Conservation (phyloP, 2,888 invertebrate genomes). For the Drosophila kokeensis region DNA sequence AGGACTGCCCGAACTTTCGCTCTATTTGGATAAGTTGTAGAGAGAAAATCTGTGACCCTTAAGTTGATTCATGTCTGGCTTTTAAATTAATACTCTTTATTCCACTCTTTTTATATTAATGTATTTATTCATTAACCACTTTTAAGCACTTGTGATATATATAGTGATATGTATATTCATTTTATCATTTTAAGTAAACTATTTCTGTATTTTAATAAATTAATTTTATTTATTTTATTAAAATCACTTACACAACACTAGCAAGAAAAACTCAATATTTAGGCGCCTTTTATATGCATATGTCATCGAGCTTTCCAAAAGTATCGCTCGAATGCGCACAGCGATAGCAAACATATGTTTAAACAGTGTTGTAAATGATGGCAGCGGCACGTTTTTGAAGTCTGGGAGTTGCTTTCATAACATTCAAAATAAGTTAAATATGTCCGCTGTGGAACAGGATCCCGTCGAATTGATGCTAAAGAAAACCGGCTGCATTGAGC, state of each 20-base stretch:
- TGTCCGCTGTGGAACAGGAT: conserved; percentile 86
- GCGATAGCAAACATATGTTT: not conserved
- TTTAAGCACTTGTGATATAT: not conserved
- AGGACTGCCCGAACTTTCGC: conserved; percentile 96
- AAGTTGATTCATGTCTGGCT: not conserved
- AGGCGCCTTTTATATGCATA: not conserved
- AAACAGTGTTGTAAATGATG: not conserved
- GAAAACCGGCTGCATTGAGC: conserved; percentile 94
- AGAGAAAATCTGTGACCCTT: not conserved
- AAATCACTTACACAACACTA: not conserved
- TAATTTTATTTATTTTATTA: not conserved
- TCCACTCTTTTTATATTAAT: not conserved
- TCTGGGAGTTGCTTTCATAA: conserved; percentile 35
- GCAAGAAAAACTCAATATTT: not conserved
- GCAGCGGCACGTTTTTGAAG: not conserved
- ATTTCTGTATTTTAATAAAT: not conserved
- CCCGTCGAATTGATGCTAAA: conserved; percentile 95
- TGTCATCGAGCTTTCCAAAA: not conserved
- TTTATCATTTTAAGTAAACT: not conserved
- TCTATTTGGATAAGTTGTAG: conserved; percentile 99
- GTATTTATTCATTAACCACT: not conserved
- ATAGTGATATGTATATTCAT: not conserved
- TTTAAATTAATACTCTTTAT: not conserved
- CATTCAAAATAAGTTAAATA: conserved; percentile 31
- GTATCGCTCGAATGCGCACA: not conserved